Conservation (phyloP, 2,797 vertebrate genomes). For the Taenioides sp. region DNA sequence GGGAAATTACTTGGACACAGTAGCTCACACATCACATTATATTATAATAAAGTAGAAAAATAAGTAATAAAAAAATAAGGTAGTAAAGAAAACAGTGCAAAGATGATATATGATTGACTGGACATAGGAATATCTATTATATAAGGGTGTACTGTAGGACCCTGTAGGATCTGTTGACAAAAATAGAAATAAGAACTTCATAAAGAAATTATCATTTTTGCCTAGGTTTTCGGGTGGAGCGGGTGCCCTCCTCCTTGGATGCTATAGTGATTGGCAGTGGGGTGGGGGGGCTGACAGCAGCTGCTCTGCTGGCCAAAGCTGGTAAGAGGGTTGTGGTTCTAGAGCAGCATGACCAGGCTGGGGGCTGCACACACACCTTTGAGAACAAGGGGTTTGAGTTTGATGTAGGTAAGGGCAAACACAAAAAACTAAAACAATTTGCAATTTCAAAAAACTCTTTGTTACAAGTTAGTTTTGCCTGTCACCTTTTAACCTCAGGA, state of each 20-base stretch:
- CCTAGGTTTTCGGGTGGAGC: conserved; percentile 64
- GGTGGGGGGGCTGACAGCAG: conserved; percentile 75
- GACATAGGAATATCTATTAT: too few species aligned
- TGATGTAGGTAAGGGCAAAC: conserved; percentile 75
- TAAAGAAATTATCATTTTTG: background rate
- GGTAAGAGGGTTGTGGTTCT: conserved; percentile 77
- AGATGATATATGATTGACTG: too few species aligned
- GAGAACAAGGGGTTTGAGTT: conserved; percentile 81
- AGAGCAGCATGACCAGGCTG: conserved; percentile 81
- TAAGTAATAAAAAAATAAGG: too few species aligned
- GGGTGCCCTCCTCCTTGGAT: conserved; percentile 70
- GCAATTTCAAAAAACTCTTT: background rate
- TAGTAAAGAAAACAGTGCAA: too few species aligned
- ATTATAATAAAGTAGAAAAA: too few species aligned
- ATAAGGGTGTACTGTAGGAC: too few species aligned
- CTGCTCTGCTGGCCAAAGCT: conserved; percentile 72
- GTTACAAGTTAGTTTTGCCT: background rate
- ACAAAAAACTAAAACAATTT: too few species aligned
- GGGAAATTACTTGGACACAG: too few species aligned
- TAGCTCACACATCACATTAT: too few species aligned
- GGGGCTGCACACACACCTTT: conserved; percentile 81
- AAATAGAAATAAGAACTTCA: background rate
- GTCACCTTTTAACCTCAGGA: conserved; percentile 41
- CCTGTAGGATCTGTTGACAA: too few species aligned
- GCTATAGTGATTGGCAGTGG: conserved; percentile 81